phyloP scores from a whole-genome alignment of 1,140 invertebrate genomes.

The Lepidurus packardi region DNA sequence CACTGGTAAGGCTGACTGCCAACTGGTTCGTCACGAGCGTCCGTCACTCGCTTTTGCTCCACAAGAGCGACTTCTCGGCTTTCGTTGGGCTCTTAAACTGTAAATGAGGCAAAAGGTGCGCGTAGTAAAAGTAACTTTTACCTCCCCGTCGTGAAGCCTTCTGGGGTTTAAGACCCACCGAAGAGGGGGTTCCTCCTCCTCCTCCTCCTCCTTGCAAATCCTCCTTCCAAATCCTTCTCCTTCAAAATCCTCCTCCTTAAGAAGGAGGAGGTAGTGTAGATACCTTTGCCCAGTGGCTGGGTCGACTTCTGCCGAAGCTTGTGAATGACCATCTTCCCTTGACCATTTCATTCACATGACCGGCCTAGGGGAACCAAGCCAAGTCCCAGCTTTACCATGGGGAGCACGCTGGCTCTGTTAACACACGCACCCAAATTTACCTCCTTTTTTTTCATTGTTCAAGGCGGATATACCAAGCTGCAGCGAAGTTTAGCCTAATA shows the following conservation, averaged over 20 bases:
- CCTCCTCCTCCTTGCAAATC: not conserved
- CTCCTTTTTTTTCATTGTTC: not conserved
- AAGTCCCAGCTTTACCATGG: not conserved
- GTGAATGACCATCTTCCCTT: constrained; percentile 17
- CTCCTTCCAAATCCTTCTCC: too few species aligned
- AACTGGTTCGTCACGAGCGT: not conserved
- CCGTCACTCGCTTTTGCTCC: constrained; percentile 7
- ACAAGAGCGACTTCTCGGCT: not conserved
- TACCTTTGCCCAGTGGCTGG: too few species aligned
- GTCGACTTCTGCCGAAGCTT: not conserved
- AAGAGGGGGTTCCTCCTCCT: not conserved
- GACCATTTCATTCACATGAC: constrained; percentile 21
- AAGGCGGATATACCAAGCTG: too few species aligned
- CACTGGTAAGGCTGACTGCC: not conserved
- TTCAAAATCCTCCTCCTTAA: too few species aligned
- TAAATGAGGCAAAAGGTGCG: not conserved
- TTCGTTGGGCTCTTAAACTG: not conserved
- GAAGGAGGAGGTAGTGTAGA: too few species aligned
- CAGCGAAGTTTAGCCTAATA: not conserved
- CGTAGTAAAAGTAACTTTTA: constrained; percentile 16
- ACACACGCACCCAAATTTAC: not conserved
- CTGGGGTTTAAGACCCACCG: not conserved
- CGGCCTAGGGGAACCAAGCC: constrained; percentile 7
- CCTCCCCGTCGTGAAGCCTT: constrained; percentile 1
- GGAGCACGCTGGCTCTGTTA: not conserved